These are phyloP conservation scores for Phortica magna DNA, from an alignment of 2,888 invertebrate genomes.

Conservation along the genomic window DNA sequence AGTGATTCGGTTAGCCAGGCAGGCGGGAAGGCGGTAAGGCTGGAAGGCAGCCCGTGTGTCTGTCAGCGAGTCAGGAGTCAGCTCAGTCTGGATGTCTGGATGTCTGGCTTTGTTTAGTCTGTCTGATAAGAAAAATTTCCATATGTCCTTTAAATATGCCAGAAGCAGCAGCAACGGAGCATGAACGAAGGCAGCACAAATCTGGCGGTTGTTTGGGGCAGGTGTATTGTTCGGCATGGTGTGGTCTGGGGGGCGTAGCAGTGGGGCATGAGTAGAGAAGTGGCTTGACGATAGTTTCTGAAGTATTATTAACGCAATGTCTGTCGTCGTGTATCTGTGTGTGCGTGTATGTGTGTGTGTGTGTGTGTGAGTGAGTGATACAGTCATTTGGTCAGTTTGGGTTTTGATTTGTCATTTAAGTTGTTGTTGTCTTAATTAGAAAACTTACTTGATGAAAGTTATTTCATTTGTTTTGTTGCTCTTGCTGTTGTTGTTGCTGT, in stretches of 20 bases:
- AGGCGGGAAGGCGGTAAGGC: background rate
- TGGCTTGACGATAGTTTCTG: background rate
- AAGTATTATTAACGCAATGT: background rate
- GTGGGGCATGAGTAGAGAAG: too few relatives aligned
- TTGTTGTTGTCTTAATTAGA: constrained; percentile 70
- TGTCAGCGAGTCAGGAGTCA: background rate
- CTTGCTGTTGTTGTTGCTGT: background rate
- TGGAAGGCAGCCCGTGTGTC: background rate
- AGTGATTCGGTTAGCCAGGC: background rate
- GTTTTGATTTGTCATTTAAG: constrained; percentile 32
- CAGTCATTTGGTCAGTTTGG: background rate
- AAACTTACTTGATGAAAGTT: constrained; percentile 50
- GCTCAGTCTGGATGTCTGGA: constrained; percentile 9
- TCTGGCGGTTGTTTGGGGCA: background rate
- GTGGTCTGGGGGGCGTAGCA: too few relatives aligned
- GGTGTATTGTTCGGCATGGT: background rate
- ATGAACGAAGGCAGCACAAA: background rate
- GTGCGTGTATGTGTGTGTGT: background rate
- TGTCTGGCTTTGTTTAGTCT: background rate
- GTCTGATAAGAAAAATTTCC: constrained; percentile 53
- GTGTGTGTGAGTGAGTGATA: background rate
- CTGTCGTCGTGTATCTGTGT: constrained; percentile 47
- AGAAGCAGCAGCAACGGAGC: background rate
- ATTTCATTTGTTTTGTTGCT: background rate
- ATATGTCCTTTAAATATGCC: constrained; percentile 60